These are phyloP conservation scores for Toxostoma redivivum DNA, from an alignment of 2,113 vertebrate species.

Conservation along the genomic window DNA sequence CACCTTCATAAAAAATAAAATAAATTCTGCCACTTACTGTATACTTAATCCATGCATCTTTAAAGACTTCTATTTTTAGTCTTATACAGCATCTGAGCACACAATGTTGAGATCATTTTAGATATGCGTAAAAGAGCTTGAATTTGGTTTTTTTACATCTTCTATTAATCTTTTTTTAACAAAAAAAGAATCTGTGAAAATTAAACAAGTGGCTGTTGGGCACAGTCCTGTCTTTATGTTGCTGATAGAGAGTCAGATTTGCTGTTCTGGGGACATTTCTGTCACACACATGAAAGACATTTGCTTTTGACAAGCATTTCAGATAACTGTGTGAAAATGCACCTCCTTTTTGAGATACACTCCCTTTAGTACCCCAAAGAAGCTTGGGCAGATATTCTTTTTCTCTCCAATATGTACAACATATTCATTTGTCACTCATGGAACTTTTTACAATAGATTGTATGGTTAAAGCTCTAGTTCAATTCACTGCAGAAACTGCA, in stretches of 20 bases:
- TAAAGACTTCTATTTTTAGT: slow-evolving; percentile 29
- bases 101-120: not conserved
- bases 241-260: not conserved
- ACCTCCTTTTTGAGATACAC: not conserved
- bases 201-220: not conserved
- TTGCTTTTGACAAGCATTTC: not conserved
- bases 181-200: not conserved
- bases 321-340: not conserved
- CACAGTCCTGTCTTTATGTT: not conserved
- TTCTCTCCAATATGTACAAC: not conserved
- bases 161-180: not conserved
- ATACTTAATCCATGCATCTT: slow-evolving; percentile 5
- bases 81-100: not conserved
- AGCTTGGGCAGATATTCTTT: not conserved
- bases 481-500: not conserved
- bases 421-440: not conserved
- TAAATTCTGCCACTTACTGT: not conserved
- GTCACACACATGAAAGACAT: not conserved
- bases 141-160: not conserved
- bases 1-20: not conserved
- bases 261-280: not conserved
- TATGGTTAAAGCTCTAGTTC: not conserved
- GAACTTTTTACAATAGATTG: not conserved
- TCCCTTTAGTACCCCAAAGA: not conserved
- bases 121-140: not conserved